phyloP scores from a whole-genome alignment of 2,797 vertebrate species.

The Amazonetta brasiliensis region DNA sequence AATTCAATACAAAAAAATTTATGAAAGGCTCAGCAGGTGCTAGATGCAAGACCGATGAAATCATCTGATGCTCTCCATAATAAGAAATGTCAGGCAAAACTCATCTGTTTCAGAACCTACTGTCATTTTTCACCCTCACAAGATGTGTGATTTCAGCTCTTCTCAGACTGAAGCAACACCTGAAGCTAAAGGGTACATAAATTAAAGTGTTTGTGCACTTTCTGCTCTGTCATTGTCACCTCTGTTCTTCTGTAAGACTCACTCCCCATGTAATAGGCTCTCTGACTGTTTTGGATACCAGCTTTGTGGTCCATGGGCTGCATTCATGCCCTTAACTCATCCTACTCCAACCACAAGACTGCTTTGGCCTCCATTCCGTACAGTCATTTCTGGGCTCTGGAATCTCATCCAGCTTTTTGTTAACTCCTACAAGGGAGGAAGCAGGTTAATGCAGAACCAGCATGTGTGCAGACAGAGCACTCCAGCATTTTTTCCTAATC shows the following conservation, averaged over 20 bases:
- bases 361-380: fast-evolving
- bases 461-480: background rate
- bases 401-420: fast-evolving
- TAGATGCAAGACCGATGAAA: background rate
- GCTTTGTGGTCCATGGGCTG: background rate
- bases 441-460: background rate
- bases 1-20: background rate
- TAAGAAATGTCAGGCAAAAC: background rate
- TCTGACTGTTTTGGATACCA: background rate
- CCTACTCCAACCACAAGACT: background rate
- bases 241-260: background rate
- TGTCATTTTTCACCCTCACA: background rate
- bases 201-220: background rate
- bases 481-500: background rate
- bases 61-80: background rate
- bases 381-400: background rate
- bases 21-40: background rate
- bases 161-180: background rate
- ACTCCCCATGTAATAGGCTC: fast-evolving
- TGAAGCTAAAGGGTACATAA: background rate
- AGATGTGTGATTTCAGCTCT: background rate
- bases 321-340: background rate
- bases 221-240: background rate
- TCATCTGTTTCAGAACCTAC: background rate
- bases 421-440: background rate